Evolutionary conservation across 2,113 vertebrate genomes (phyloP).

Genomic region (Podiceps cristatus): DNA sequence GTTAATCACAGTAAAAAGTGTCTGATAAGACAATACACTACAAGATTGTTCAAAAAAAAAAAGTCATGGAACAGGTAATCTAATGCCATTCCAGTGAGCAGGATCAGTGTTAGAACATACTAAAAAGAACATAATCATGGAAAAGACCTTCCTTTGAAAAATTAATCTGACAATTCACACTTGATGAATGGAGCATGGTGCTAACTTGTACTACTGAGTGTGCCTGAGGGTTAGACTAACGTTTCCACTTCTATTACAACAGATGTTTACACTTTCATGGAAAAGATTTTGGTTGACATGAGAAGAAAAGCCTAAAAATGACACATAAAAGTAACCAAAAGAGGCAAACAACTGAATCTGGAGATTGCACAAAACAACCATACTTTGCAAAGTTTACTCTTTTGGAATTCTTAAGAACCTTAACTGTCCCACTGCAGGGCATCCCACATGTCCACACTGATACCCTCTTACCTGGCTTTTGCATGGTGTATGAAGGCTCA

Average conservation of each 20-base stretch:
- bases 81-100: background rate
- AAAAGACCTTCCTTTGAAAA: background rate
- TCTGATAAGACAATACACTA: background rate
- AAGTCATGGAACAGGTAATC: background rate
- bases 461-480: background rate
- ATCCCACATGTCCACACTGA: accelerated
- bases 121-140: background rate
- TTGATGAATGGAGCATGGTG: background rate
- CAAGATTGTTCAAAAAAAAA: background rate
- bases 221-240: background rate
- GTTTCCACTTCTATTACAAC: background rate
- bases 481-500: background rate
- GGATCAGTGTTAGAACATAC: background rate
- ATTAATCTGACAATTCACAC: background rate
- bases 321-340: background rate
- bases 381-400: background rate
- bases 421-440: background rate
- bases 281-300: background rate
- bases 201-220: background rate
- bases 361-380: background rate
- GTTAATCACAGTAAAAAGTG: background rate
- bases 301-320: background rate
- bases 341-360: background rate
- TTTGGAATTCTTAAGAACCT: background rate
- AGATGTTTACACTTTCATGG: background rate